Conservation (phyloP, 1,140 invertebrate species). For the Drosophila yakuba region DNA sequence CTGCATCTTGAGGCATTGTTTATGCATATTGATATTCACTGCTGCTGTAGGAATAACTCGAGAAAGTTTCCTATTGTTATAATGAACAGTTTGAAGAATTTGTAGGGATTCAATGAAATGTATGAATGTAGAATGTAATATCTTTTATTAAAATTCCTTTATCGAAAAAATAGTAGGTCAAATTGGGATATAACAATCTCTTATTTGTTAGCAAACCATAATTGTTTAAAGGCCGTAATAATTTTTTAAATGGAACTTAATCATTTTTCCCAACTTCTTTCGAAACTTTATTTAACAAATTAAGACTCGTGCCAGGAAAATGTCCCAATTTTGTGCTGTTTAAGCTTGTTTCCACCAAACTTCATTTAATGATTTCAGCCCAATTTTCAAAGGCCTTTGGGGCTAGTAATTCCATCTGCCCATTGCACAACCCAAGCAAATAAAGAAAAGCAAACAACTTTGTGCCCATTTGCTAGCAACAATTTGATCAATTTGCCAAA, state of each 20-base stretch:
- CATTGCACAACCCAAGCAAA: constrained; percentile 42
- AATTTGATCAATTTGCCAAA: constrained; percentile 44
- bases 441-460: constrained; percentile 51
- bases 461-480: constrained; percentile 47
- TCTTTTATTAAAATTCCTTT: too few relatives aligned
- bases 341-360: constrained; percentile 22
- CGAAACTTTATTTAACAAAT: constrained; percentile 5
- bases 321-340: constrained; percentile 23
- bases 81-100: not conserved
- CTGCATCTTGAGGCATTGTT: not conserved
- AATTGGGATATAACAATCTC: too few relatives aligned
- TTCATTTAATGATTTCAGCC: constrained; percentile 22
- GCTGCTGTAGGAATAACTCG: not conserved
- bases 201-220: too few relatives aligned
- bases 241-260: not conserved
- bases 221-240: too few relatives aligned
- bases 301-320: constrained; percentile 12
- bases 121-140: not conserved
- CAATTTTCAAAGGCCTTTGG: constrained; percentile 33
- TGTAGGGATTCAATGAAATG: not conserved
- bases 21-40: not conserved
- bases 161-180: not conserved
- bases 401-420: constrained; percentile 6
- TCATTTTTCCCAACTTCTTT: not conserved
- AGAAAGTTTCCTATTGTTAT: constrained; percentile 20